These are phyloP conservation scores for Protaetia brevitarsis DNA, from an alignment of 1,140 invertebrate genomes.

Conservation along the genomic window DNA sequence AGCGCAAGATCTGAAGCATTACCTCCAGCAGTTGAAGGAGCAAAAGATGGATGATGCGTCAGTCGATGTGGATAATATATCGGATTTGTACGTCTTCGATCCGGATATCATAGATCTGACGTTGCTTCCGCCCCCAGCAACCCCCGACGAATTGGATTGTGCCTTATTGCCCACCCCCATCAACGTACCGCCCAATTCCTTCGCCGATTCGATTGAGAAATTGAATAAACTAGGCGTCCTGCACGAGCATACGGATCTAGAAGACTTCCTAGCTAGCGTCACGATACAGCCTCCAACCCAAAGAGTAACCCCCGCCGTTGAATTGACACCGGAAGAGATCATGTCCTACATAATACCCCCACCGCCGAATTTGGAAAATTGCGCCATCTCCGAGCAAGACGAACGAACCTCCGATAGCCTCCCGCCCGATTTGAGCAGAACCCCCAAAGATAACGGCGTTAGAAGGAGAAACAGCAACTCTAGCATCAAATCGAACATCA, in stretches of 20 bases:
- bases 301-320: constrained; percentile 65
- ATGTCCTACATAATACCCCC: constrained; percentile 79
- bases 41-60: constrained; percentile 53
- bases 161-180: constrained; percentile 55
- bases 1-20: constrained; percentile 61
- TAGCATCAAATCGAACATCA: constrained; percentile 50
- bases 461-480: constrained; percentile 46
- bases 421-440: neutral
- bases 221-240: constrained; percentile 39
- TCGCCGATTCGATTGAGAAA: constrained; percentile 58
- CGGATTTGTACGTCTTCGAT: constrained; percentile 62
- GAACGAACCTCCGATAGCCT: constrained; percentile 53
- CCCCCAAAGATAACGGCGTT: neutral
- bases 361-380: constrained; percentile 54
- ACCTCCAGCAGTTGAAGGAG: constrained; percentile 61
- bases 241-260: constrained; percentile 56
- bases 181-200: constrained; percentile 67
- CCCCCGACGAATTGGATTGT: constrained; percentile 71
- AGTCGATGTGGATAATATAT: constrained; percentile 39
- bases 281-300: constrained; percentile 75
- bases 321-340: constrained; percentile 58
- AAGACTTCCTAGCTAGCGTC: constrained; percentile 78
- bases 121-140: constrained; percentile 80
- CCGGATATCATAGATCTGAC: constrained; percentile 89
- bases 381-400: constrained; percentile 43